Percentiles rank a stretch among this genome's conserved stretches.
These are phyloP conservation scores for Conchocele bisecta DNA, from an alignment of 2,888 invertebrate genomes.

Conservation along the genomic window DNA sequence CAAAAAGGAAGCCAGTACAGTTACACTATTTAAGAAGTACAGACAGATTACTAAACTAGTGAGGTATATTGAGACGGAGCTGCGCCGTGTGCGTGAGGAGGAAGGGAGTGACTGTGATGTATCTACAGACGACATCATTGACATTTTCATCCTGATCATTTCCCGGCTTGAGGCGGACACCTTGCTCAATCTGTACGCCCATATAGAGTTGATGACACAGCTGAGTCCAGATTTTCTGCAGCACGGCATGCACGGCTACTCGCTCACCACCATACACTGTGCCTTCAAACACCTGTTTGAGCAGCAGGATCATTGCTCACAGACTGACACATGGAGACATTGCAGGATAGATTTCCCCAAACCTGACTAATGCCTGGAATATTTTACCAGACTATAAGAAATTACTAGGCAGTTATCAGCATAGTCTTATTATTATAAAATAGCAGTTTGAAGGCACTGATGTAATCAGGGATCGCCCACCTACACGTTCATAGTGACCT, in stretches of 20 bases:
- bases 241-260: conserved; percentile 74
- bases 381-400: too few species aligned
- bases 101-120: conserved; percentile 16
- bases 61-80: conserved; percentile 49
- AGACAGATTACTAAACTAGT: conserved; percentile 59
- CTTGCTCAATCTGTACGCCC: conserved; percentile 66
- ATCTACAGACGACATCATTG: conserved; percentile 70
- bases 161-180: conserved; percentile 58
- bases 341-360: too few species aligned
- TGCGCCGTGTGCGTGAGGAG: conserved; percentile 35
- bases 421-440: too few species aligned
- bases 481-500: too few species aligned
- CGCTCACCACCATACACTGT: conserved; percentile 71
- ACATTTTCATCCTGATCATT: conserved; percentile 70
- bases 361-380: too few species aligned
- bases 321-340: too few species aligned
- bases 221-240: conserved; percentile 73
- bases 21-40: conserved; percentile 54
- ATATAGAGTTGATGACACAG: conserved; percentile 70
- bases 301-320: too few species aligned
- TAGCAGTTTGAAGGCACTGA: too few species aligned
- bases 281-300: conserved; percentile 76
- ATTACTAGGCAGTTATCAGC: too few species aligned
- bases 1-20: conserved; percentile 26
- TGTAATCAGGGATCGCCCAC: too few species aligned